phyloP scores from a whole-genome alignment of 2,888 invertebrate genomes.

The Phengaris arion region DNA sequence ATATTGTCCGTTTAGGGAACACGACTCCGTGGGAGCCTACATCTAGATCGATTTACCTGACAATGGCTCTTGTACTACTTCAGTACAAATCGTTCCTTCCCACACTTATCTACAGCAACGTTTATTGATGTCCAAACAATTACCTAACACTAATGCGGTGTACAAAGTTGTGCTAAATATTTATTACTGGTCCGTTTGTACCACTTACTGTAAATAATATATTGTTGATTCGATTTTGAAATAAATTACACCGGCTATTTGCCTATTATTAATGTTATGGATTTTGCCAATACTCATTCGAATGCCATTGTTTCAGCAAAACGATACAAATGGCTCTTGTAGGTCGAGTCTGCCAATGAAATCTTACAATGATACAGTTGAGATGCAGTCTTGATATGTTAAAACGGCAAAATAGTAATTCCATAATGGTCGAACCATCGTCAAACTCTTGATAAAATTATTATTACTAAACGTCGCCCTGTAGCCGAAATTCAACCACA shows the following conservation, averaged over 20 bases:
- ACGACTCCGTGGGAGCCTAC: constrained; percentile 18
- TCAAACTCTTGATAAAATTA: no score
- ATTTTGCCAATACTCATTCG: no score
- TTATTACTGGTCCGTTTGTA: constrained; percentile 34
- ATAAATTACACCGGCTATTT: background rate
- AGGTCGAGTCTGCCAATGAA: no score
- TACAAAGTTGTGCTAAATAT: constrained; percentile 37
- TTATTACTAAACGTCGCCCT: no score
- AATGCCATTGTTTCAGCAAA: no score
- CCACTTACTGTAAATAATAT: background rate
- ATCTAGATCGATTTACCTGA: constrained; percentile 21
- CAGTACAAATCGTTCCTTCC: constrained; percentile 37
- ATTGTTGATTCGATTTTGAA: background rate
- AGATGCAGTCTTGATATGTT: no score
- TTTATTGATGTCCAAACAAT: constrained; percentile 45
- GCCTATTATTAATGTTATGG: background rate
- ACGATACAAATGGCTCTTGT: no score
- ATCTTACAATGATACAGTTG: no score
- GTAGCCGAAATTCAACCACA: no score
- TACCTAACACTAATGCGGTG: constrained; percentile 40
- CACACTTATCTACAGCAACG: constrained; percentile 39
- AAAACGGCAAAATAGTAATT: no score
- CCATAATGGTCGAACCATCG: no score
- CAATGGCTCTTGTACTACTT: constrained; percentile 27
- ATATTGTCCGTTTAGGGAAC: constrained; percentile 11